Evolutionary conservation across 2,888 invertebrate species (phyloP), one percentile per base, ranked within the genome.

Genomic region (Chloromyia formosa): DNA sequence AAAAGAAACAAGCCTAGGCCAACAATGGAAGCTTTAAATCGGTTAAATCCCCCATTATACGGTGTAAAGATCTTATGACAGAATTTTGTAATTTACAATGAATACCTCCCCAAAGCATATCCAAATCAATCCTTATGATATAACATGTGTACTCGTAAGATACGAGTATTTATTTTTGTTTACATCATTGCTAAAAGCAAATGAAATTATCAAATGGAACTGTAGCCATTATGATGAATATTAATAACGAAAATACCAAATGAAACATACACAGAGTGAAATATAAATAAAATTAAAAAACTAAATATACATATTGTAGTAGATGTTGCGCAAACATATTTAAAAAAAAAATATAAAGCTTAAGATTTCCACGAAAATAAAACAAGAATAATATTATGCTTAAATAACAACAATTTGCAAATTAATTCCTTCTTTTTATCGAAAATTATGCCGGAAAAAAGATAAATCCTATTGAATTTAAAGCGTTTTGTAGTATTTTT

Each of bases 401-500:
- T 12, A 3, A n/a, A 49, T 49, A n/a, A 49, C 3, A 49, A 49
- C 16, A 49, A 4, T 35, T 35, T 35, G 3, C 49, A 49, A 1
- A 49, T n/a, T n/a, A n/a, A n/a, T n/a, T n/a, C n/a, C n/a, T n/a
- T n/a, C n/a, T n/a, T n/a, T 12, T 49, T n/a, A 49, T 49, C 2
- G 12, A n/a, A 49, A 49, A n/a, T n/a, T 49, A n/a, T 49, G 2
- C 16, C 12, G 49, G 4, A n/a, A 12, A 23, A 23, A 7, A 58
- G 22, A 64, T 9, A 40, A 18, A 10, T 42, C 10, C 16, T 9
- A 40, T 16, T 56, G 0, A n/a, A 61, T 23, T 64, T 64, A 20
- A 71, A 20, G 71, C 42, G 40, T 71, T 71, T 71, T 71, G 58
- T 71, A 71, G 71, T 71, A 56, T 56, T 71, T 71, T 71, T 71